Conservation (phyloP, 2,113 vertebrate genomes). For the Eclectus roratus region DNA sequence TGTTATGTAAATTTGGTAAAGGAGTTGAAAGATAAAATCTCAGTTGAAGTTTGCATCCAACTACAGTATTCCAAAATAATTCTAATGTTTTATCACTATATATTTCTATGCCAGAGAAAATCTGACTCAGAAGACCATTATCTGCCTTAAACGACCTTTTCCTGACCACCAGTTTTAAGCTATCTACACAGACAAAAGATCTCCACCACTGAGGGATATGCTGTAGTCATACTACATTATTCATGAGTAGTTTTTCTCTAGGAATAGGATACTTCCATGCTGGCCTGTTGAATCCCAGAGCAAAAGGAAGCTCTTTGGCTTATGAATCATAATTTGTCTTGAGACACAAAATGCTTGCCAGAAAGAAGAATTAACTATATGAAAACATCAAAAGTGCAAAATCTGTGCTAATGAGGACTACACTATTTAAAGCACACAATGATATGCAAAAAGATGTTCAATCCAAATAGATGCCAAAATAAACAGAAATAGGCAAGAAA, state of each 20-base stretch:
- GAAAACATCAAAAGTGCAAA: neutral
- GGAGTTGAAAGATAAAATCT: conserved; percentile 7
- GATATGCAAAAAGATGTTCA: neutral
- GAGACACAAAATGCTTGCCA: neutral
- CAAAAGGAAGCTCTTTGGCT: neutral
- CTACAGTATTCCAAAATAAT: neutral
- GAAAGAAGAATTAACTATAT: neutral
- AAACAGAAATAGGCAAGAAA: neutral
- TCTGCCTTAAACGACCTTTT: neutral
- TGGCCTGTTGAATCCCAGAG: neutral
- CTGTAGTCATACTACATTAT: neutral
- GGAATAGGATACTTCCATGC: neutral
- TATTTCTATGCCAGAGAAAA: neutral
- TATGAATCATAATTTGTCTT: neutral
- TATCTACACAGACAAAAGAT: neutral
- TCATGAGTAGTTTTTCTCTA: neutral
- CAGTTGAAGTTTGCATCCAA: neutral
- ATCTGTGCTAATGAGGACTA: neutral
- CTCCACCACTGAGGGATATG: neutral
- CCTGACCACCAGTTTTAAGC: neutral
- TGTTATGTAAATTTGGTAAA: neutral
- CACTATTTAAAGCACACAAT: neutral
- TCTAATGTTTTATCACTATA: neutral
- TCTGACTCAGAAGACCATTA: neutral
- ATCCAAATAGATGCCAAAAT: neutral